phyloP scores from a whole-genome alignment of 2,888 invertebrate genomes.

The Peribatodes rhomboidaria region DNA sequence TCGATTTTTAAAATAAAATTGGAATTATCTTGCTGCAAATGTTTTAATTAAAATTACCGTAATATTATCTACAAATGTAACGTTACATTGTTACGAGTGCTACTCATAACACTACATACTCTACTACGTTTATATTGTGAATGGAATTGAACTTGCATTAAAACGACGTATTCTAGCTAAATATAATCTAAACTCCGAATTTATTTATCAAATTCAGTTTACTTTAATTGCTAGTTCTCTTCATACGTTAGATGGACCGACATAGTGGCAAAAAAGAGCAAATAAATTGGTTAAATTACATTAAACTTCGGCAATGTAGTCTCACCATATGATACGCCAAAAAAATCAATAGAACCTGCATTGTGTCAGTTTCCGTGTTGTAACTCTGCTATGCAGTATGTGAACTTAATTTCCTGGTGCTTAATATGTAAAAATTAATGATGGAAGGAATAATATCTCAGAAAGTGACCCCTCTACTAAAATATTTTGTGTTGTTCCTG shows the following conservation, averaged over 20 bases:
- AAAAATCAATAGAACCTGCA: conserved; percentile 76
- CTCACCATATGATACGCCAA: conserved; percentile 45
- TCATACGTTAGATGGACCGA: neutral
- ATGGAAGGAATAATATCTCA: conserved; percentile 77
- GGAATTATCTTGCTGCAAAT: neutral
- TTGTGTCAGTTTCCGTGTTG: conserved; percentile 67
- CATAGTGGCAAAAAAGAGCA: neutral
- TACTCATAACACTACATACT: neutral
- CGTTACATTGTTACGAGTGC: neutral
- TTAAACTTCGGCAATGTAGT: conserved; percentile 1
- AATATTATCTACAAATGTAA: neutral
- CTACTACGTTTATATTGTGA: neutral
- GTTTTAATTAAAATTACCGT: conserved; percentile 3
- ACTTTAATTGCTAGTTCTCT: neutral
- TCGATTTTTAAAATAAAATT: conserved; percentile 58
- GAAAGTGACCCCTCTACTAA: conserved; percentile 77
- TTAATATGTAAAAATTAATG: conserved; percentile 34
- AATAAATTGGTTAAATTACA: conserved; percentile 1
- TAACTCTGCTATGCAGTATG: conserved; percentile 56
- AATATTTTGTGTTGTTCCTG: conserved; percentile 78
- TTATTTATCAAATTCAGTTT: neutral
- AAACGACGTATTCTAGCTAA: neutral
- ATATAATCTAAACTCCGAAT: neutral
- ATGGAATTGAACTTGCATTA: neutral
- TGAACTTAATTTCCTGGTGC: conserved; percentile 32